Conservation (phyloP, 2,797 vertebrate species). For the Chromis chromis region DNA sequence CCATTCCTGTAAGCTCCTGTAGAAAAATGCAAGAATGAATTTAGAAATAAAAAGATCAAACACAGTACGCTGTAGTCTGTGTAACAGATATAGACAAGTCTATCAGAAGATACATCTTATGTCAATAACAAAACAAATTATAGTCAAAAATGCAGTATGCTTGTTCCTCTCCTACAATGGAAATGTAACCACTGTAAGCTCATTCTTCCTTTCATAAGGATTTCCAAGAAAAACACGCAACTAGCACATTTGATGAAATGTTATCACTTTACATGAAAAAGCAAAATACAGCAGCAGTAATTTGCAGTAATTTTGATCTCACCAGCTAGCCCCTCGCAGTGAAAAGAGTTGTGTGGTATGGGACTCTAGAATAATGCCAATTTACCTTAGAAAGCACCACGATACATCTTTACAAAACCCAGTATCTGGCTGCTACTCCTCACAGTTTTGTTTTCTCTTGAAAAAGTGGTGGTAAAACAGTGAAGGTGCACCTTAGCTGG, state of each 20-base stretch:
- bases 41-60: constrained; percentile 60
- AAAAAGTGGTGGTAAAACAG: constrained; percentile 85
- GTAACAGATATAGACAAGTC: constrained; percentile 41
- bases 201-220: constrained; percentile 46
- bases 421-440: constrained; percentile 77
- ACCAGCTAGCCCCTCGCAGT: constrained; percentile 43
- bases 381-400: constrained; percentile 69
- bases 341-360: constrained; percentile 46
- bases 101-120: constrained; percentile 55
- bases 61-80: constrained; percentile 42
- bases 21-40: constrained; percentile 46
- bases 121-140: constrained; percentile 59
- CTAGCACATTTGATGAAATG: constrained; percentile 45
- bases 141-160: constrained; percentile 38
- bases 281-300: constrained; percentile 37
- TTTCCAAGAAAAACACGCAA: constrained; percentile 49
- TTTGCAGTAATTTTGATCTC: constrained; percentile 54
- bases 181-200: constrained; percentile 19
- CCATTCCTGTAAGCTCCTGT: constrained; percentile 39
- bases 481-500: constrained; percentile 83
- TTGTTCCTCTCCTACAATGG: constrained; percentile 20
- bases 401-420: constrained; percentile 79
- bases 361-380: constrained; percentile 50
- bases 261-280: constrained; percentile 52
- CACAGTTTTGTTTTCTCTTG: constrained; percentile 87